Conservation (phyloP, 2,113 vertebrate genomes). For the Takifugu bimaculatus region DNA sequence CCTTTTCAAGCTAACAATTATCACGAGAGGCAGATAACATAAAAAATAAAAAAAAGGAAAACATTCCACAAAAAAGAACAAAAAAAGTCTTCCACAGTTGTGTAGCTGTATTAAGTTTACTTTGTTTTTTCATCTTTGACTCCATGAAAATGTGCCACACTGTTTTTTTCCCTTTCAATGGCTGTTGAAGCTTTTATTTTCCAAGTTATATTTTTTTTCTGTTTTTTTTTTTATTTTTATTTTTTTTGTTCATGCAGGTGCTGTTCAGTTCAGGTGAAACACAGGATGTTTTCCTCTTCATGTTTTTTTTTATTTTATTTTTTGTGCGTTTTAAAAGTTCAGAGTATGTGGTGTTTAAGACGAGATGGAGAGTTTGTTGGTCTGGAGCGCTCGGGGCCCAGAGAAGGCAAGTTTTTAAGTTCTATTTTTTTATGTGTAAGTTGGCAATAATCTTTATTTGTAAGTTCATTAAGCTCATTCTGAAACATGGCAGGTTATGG, state of each 20-base stretch:
- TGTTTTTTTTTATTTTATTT: slow-evolving; percentile 10
- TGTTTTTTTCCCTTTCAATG: slow-evolving; percentile 30
- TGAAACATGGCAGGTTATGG: slow-evolving; percentile 49
- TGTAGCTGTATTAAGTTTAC: slow-evolving; percentile 70
- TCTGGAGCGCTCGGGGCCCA: slow-evolving; percentile 59
- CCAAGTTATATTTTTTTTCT: slow-evolving; percentile 34
- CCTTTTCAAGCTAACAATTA: slow-evolving; percentile 20
- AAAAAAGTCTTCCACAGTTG: slow-evolving; percentile 65
- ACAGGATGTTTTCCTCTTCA: slow-evolving; percentile 45
- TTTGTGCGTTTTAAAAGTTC: slow-evolving; percentile 37
- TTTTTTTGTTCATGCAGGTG: slow-evolving; percentile 61
- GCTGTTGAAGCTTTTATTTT: slow-evolving; percentile 65
- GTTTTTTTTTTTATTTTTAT: too few species aligned
- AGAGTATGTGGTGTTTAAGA: slow-evolving; percentile 34
- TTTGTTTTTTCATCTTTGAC: slow-evolving; percentile 65
- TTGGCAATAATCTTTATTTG: slow-evolving; percentile 49
- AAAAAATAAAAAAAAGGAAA: slow-evolving; percentile 49
- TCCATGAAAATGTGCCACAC: slow-evolving; percentile 75
- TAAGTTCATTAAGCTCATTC: slow-evolving; percentile 49
- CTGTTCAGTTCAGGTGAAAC: slow-evolving; percentile 69
- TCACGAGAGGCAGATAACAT: slow-evolving; percentile 8
- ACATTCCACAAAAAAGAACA: slow-evolving; percentile 70
- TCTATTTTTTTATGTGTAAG: slow-evolving; percentile 40
- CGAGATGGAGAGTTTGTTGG: slow-evolving; percentile 33
- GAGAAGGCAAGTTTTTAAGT: slow-evolving; percentile 37